Evolutionary conservation across 1,140 invertebrate species (phyloP).

Genomic region (Ceratina calcarata): DNA sequence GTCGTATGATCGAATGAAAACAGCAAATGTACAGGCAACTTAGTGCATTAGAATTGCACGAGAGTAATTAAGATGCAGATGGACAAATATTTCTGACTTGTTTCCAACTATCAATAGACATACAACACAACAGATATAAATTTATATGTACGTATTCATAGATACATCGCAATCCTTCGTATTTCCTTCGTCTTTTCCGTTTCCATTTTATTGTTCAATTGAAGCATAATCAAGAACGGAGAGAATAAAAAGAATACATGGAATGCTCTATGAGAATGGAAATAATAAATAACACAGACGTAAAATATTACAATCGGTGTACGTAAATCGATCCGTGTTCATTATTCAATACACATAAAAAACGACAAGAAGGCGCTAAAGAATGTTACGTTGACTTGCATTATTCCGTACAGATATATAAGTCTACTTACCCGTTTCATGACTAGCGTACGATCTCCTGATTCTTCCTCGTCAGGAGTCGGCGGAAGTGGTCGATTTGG

Average conservation of each 20-base stretch:
- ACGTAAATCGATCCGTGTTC: slow-evolving; percentile 50
- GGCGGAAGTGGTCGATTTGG: slow-evolving; percentile 96
- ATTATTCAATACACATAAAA: slow-evolving; percentile 45
- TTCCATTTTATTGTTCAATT: background rate
- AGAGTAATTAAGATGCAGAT: slow-evolving; percentile 42
- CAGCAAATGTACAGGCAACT: slow-evolving; percentile 59
- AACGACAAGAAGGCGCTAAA: slow-evolving; percentile 52
- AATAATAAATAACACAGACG: slow-evolving; percentile 54
- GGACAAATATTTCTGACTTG: slow-evolving; percentile 50
- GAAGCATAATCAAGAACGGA: background rate
- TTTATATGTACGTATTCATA: slow-evolving; percentile 46
- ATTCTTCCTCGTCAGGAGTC: slow-evolving; percentile 94
- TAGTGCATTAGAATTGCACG: slow-evolving; percentile 49
- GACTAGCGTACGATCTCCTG: slow-evolving; percentile 93
- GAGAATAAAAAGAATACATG: slow-evolving; percentile 33
- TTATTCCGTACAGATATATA: slow-evolving; percentile 3
- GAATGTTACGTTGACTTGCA: slow-evolving; percentile 65
- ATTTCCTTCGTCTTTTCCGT: slow-evolving; percentile 29
- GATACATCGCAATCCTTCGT: slow-evolving; percentile 50
- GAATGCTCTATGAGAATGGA: slow-evolving; percentile 52
- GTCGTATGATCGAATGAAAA: slow-evolving; percentile 38
- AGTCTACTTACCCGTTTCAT: slow-evolving; percentile 89
- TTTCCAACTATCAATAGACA: slow-evolving; percentile 44
- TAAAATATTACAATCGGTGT: slow-evolving; percentile 59
- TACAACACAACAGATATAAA: slow-evolving; percentile 13